phyloP scores from a whole-genome alignment of 2,797 vertebrate species.

The Crocidura indochinensis region DNA sequence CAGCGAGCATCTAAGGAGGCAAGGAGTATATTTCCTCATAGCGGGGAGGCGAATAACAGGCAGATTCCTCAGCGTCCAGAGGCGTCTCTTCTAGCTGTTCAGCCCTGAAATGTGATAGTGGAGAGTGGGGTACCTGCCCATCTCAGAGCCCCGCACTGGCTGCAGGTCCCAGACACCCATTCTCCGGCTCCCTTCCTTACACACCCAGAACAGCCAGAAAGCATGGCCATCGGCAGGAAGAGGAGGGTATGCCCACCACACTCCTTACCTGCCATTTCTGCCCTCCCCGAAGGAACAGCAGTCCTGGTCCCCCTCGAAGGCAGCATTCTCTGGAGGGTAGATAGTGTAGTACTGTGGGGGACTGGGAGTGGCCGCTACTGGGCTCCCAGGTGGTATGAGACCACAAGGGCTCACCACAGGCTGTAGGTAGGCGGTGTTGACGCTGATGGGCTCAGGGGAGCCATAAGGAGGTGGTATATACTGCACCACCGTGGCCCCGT shows the following conservation, averaged over 20 bases:
- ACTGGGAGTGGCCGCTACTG: neutral
- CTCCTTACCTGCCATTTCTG: constrained; percentile 88
- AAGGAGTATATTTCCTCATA: constrained; percentile 89
- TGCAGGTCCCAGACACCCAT: neutral
- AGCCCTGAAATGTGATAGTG: constrained; percentile 82
- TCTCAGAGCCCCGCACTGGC: neutral
- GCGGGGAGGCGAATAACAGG: constrained; percentile 84
- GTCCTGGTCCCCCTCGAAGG: constrained; percentile 85
- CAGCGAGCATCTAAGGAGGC: constrained; percentile 30
- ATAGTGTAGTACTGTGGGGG: constrained; percentile 89
- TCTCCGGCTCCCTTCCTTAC: neutral
- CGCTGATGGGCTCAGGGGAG: constrained; percentile 82
- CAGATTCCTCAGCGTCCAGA: constrained; percentile 52
- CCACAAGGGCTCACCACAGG: constrained; percentile 78
- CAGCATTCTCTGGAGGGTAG: constrained; percentile 87
- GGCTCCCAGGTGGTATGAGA: constrained; percentile 60
- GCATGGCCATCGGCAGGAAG: fast-evolving
- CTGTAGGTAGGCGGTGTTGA: constrained; percentile 74
- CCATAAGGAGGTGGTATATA: constrained; percentile 90
- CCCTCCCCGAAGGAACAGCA: constrained; percentile 59
- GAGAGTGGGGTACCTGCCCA: neutral
- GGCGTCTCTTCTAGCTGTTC: constrained; percentile 70
- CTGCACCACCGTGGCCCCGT: constrained; percentile 89
- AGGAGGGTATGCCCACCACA: neutral
- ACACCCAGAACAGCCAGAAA: neutral